phyloP scores from a whole-genome alignment of 2,797 vertebrate species.

The Dallia pectoralis region DNA sequence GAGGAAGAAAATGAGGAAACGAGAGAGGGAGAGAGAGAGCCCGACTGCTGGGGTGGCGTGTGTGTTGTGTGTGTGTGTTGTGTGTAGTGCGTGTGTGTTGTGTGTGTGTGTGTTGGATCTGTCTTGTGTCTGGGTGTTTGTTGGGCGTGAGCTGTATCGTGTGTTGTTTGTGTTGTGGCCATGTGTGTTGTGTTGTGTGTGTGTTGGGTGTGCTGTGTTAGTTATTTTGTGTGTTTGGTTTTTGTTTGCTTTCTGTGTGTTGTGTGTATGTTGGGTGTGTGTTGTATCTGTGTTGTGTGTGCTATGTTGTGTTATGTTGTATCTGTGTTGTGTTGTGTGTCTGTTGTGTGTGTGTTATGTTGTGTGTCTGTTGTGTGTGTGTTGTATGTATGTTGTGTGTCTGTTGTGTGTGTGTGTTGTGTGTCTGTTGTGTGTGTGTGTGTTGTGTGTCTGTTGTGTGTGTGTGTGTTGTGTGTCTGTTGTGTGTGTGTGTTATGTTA shows the following conservation, averaged over 20 bases:
- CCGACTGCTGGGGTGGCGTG: too few relatives aligned
- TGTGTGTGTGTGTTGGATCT: too few relatives aligned
- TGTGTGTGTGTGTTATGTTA: neutral
- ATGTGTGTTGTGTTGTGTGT: neutral
- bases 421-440: too few relatives aligned
- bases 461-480: neutral
- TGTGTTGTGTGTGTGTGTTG: neutral
- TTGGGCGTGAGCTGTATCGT: too few relatives aligned
- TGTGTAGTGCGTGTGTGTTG: neutral
- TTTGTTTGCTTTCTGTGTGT: too few relatives aligned
- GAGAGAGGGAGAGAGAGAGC: too few relatives aligned
- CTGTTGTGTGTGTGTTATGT: neutral
- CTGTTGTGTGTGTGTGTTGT: too few relatives aligned
- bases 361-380: neutral
- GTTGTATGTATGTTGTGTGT: neutral
- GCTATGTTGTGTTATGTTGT: neutral
- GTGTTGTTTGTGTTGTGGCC: too few relatives aligned
- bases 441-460: neutral
- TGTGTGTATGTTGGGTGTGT: too few relatives aligned
- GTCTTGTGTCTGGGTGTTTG: too few relatives aligned
- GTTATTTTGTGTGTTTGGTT: too few relatives aligned
- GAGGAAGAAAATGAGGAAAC: too few relatives aligned
- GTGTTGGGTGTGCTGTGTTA: neutral
- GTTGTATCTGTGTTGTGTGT: neutral
- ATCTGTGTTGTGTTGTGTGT: neutral